These are phyloP conservation scores for Gryllus bimaculatus DNA, from an alignment of 1,140 invertebrate genomes.

Conservation along the genomic window DNA sequence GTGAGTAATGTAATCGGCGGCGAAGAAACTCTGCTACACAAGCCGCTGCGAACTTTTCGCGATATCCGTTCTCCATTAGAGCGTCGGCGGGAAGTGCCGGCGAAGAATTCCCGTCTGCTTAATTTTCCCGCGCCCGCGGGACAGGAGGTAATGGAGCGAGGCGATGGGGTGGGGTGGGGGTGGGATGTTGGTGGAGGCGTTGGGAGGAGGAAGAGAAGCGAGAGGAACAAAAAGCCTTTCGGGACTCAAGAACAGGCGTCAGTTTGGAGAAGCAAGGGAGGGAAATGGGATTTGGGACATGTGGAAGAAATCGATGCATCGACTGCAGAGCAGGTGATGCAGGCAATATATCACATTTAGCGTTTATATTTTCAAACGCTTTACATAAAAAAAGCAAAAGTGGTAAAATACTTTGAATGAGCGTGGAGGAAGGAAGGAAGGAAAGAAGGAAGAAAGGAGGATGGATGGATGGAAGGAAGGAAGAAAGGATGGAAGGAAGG, in stretches of 20 bases:
- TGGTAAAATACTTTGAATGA: neutral
- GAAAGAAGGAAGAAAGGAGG: neutral
- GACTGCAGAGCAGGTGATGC: neutral
- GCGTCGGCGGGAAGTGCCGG: neutral
- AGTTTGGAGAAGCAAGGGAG: no score
- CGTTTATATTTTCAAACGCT: no score
- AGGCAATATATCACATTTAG: neutral
- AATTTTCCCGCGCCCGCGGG: neutral
- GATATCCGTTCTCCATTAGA: constrained; percentile 4
- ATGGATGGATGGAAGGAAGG: no score
- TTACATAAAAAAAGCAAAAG: no score
- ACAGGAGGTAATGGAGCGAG: neutral
- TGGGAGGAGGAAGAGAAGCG: neutral
- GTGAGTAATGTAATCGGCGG: neutral
- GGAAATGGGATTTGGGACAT: no score
- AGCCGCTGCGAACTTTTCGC: neutral
- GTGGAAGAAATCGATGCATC: no score
- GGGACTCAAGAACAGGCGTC: neutral
- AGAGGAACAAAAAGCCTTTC: neutral
- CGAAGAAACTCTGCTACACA: neutral
- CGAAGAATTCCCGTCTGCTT: neutral
- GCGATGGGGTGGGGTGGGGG: neutral
- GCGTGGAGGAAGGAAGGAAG: neutral
- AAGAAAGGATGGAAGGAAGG: no score
- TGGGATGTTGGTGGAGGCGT: neutral